Conservation (phyloP, 2,888 invertebrate species). For the Sminthurides aquaticus region DNA sequence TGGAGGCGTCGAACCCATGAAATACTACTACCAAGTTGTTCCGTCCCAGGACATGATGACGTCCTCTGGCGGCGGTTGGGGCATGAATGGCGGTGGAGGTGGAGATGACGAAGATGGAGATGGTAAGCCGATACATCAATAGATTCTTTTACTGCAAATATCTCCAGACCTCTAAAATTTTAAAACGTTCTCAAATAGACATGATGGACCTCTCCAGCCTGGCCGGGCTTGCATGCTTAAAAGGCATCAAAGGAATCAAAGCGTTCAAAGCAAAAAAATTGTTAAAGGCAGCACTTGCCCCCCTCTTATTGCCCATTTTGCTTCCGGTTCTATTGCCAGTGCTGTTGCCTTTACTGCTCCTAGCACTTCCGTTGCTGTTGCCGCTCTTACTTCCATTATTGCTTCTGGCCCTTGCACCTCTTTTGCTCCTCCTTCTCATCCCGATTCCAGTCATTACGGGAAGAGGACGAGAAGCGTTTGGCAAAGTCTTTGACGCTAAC, state of each 20-base stretch:
- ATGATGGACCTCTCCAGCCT: not conserved
- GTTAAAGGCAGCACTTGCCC: not conserved
- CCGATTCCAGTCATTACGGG: constrained; percentile 22
- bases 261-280: not conserved
- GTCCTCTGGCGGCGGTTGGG: constrained; percentile 6
- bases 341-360: constrained; percentile 5
- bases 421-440: constrained; percentile 8
- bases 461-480: not conserved
- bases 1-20: constrained; percentile 4
- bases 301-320: constrained; percentile 10
- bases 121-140: not conserved
- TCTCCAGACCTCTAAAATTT: too few relatives aligned
- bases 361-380: not conserved
- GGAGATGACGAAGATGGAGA: constrained; percentile 10
- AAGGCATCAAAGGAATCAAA: constrained; percentile 6
- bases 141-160: not conserved
- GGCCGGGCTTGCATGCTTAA: constrained; percentile 3
- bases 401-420: constrained; percentile 13
- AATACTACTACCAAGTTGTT: constrained; percentile 12
- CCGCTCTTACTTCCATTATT: constrained; percentile 5
- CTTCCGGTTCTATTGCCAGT: constrained; percentile 12
- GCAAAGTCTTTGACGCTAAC: not conserved
- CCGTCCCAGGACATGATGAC: constrained; percentile 11
- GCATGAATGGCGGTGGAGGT: not conserved
- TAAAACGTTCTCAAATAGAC: too few relatives aligned